Evolutionary conservation across 2,797 vertebrate genomes (phyloP), one percentile per base, ranked within the genome.

Genomic region (Sphaeramia orbicularis): DNA sequence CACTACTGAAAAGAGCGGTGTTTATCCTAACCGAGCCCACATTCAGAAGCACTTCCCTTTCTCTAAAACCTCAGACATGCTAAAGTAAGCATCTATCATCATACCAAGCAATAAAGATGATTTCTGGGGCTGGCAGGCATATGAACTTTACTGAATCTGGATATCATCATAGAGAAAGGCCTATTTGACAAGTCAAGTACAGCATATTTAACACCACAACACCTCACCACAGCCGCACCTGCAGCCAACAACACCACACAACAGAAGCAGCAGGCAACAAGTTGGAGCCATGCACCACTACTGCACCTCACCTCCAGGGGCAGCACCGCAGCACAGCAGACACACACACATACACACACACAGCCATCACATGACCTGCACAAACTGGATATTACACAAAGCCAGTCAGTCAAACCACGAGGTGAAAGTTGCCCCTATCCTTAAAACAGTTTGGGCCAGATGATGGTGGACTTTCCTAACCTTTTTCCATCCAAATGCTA

Each of bases 261-360:
- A 82, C 65, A 75, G 51, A 87, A 87, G 80, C 77, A 82, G 79
- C 86, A 87, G 76, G 77, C 80, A 83, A 83, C 62, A 80, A 41
- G 78, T 16, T 73, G 51, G 71, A 91, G 91, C 84, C 92, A 92
- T 91, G 91, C 89, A 84, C 57, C 44, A 71, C 55, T 54, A 67
- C 12, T 52, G 47, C 67, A 71, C 75, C 53, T 83, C 54, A 78
- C 49, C 69, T 66, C 50, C 52, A 59, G 53, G 59, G 66, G 52
- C 71, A 69, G 45, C 38, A 57, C 40, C 27, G 52, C 16, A 65
- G 52, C 61, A 76, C 50, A 62, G 62, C 48, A 59, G 62, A 59
- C 43, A 47, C 54, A 64, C 52, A 74, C 40, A 63, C 7, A 49
- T 68, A 64, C 35, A 58, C 42, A 72, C 54, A 41, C 35, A 36